Evolutionary conservation across 2,797 vertebrate genomes (phyloP), one percentile per base, ranked within the genome.

Genomic region (Pogonophryne albipinna): DNA sequence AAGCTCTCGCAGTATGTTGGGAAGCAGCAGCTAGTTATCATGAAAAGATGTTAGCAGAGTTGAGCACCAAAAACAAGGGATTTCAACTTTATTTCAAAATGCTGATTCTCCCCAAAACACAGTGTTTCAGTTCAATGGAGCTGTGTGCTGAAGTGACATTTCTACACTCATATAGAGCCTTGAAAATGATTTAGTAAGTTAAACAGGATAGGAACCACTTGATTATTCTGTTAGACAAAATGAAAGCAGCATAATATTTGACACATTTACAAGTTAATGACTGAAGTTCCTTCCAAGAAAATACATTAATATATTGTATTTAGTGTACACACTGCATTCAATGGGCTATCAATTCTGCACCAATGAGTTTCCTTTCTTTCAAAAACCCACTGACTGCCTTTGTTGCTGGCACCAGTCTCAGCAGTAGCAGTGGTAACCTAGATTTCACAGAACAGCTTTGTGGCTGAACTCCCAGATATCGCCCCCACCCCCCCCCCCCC

Each of bases 1-100:
- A 57, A 71, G 71, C 66, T 69, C 85, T 82, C 76, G 52, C 85
- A 74, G 83, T 65, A 62, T 74, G 75, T 64, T 74, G 41, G 23
- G 42, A 71, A 75, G 47, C 71, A 75, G 74, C 78, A 74, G 56
- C 65, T 64, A 75, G 60, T 58, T 53, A 68, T 66, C 62, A 23
- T 13, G 49, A 27, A 62, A 46, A 49, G 62, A 64, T 70, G 47
- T 64, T 71, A 2, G n/a, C 19, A 0, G 14, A 41, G 20, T 41
- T 73, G 1, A 8, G 1, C n/a, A 9, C 20, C 14, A 38, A 27
- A 27, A 1, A 31, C 16, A 11, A 10, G 31, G 4, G 19, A 13
- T 49, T 42, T 41, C 42, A 52, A 60, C 31, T 70, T 58, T 4
- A 20, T 27, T 14, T 6, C 49, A 59, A 60, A 15, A 14, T 51